Base-by-base conservation (phyloP, 1,140 invertebrate species). In the Lycorma delicatula region DNA sequence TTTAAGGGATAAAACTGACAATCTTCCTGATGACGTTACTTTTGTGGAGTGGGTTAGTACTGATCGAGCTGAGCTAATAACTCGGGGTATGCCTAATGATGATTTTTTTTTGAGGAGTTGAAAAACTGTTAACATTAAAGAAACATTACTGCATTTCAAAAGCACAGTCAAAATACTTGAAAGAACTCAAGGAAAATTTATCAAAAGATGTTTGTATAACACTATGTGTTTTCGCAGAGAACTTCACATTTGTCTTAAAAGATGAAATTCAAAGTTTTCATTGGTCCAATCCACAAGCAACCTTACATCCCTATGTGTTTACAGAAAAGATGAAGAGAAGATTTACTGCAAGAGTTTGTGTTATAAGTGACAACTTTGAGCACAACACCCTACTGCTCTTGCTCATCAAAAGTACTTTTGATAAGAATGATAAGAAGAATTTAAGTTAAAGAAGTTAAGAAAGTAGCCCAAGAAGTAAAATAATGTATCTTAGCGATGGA, bases 161-260 rank as follows among this genome's bases (percentile, higher is more conserved):
- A 60, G 26, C 62, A 18, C 61, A 63, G 52, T 16, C 51, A 34
- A 59, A 56, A 16, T 63, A 56, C 57, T 64, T 61, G 38, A 57
- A 61, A 27, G 18, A 51, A 48, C 28, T 52, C 1, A 67, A 66
- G 60, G 41, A 62, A 52, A 55, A 60, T 28, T 38, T 62, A 11
- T 34, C 36, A 29, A 53, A 55, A 11, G 48, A 44, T 44, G 63
- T 63, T 50, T 58, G 61, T 61, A 11, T 66, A 26, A 51, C 59
- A 16, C 25, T 65, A 18, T 61, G 63, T 22, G 68, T 71, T 58
- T 68, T 70, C 63, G 66, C 67, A 50, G 62, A 71, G 64, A 69
- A 69, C 47, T 72, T 63, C 54, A 63, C 60, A 16, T 69, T 68
- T 56, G 27, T 66, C 9, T 54, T 68, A 41, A 63, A 70, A 59